Conservation (phyloP, 2,113 vertebrate genomes). For the Eidolon helvum region DNA sequence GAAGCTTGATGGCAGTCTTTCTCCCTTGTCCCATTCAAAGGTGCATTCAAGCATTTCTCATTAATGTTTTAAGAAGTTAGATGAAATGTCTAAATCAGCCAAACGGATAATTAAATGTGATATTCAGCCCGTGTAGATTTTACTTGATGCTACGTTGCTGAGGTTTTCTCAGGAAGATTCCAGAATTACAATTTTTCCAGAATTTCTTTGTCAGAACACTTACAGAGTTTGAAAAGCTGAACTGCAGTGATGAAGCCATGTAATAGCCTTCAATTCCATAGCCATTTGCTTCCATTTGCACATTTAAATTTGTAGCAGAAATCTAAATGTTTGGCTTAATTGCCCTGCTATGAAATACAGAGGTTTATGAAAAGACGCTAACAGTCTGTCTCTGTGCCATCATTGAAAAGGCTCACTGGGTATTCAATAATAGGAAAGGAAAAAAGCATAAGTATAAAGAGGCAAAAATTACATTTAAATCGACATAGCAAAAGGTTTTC, state of each 20-base stretch:
- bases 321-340: conserved; percentile 73
- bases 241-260: background rate
- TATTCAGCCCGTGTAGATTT: background rate
- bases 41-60: background rate
- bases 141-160: background rate
- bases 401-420: conserved; percentile 47
- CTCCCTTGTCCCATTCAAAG: background rate
- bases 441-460: conserved; percentile 56
- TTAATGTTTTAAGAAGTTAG: conserved; percentile 52
- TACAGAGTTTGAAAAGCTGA: conserved; percentile 34
- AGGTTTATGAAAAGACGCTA: conserved; percentile 65
- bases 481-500: conserved; percentile 57
- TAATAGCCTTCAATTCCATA: conserved; percentile 56
- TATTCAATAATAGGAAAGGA: conserved; percentile 50
- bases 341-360: conserved; percentile 61
- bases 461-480: conserved; percentile 67
- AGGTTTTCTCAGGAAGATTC: conserved; percentile 25
- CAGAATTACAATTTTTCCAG: conserved; percentile 19
- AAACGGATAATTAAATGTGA: background rate
- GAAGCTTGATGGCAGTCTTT: background rate
- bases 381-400: conserved; percentile 20
- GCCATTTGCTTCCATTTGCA: conserved; percentile 65
- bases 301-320: conserved; percentile 70
- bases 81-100: conserved; percentile 32
- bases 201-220: conserved; percentile 54